These are phyloP conservation scores for Dryoscopus gambensis DNA, from an alignment of 2,113 vertebrate genomes.

Conservation along the genomic window DNA sequence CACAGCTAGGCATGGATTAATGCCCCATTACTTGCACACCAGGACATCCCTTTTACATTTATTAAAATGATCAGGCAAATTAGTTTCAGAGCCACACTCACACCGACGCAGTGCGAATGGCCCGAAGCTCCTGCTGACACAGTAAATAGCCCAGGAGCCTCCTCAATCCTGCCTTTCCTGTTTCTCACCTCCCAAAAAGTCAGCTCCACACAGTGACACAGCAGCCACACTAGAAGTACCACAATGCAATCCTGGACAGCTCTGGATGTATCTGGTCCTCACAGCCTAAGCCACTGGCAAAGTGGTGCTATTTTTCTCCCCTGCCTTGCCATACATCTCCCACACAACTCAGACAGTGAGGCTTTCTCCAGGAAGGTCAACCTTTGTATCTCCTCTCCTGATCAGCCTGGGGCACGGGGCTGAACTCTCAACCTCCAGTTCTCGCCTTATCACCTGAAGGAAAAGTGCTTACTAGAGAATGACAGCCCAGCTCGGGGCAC, in stretches of 20 bases:
- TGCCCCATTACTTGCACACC: conserved; percentile 28
- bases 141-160: not conserved
- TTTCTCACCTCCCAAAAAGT: not conserved
- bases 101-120: accelerated
- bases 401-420: not conserved
- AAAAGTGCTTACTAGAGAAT: not conserved
- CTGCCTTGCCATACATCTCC: not conserved
- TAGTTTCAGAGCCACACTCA: not conserved
- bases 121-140: not conserved
- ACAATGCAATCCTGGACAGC: not conserved
- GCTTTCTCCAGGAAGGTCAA: not conserved
- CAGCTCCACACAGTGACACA: not conserved
- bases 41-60: not conserved
- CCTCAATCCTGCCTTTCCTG: not conserved
- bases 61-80: conserved; percentile 41
- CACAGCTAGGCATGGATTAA: conserved; percentile 37
- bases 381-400: not conserved
- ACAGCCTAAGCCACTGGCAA: not conserved
- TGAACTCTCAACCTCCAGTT: not conserved
- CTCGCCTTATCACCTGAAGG: not conserved
- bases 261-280: not conserved
- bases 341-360: not conserved
- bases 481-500: not conserved
- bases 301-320: not conserved
- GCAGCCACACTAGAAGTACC: not conserved